phyloP scores from a whole-genome alignment of 2,797 vertebrate genomes.

The Acanthurus tractus region DNA sequence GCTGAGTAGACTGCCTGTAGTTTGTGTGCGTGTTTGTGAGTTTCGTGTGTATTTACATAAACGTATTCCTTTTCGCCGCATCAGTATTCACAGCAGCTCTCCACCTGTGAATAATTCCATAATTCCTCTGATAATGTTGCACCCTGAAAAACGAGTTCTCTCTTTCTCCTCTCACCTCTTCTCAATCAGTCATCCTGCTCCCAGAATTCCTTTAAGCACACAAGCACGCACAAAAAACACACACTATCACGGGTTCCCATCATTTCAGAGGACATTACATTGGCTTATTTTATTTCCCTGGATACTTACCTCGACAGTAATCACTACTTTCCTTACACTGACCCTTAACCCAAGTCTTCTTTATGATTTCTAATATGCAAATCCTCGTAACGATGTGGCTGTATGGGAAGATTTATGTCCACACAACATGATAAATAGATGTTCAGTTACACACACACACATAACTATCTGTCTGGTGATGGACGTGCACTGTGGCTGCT shows the following conservation, averaged over 20 bases:
- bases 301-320: too few species aligned
- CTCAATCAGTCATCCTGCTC: conserved; percentile 47
- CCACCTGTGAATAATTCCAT: conserved; percentile 77
- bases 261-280: too few species aligned
- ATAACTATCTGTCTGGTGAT: conserved; percentile 29
- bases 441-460: conserved; percentile 2
- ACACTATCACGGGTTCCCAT: not conserved
- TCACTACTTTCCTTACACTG: too few species aligned
- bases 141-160: conserved; percentile 71
- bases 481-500: conserved; percentile 41
- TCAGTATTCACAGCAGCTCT: conserved; percentile 75
- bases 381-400: too few species aligned
- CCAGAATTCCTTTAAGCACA: conserved; percentile 37
- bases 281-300: too few species aligned
- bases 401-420: too few species aligned
- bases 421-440: too few species aligned
- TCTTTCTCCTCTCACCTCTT: conserved; percentile 62
- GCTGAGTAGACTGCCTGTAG: conserved; percentile 12
- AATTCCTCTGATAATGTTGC: conserved; percentile 75
- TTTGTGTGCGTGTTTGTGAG: conserved; percentile 33
- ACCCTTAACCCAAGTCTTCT: too few species aligned
- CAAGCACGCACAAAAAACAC: conserved; percentile 14
- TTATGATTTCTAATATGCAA: too few species aligned
- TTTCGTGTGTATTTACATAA: conserved; percentile 62
- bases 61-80: conserved; percentile 65